Evolutionary conservation across 2,888 invertebrate genomes (phyloP), one percentile per base, ranked within the genome.

Genomic region (Polydrusus cervinus): DNA sequence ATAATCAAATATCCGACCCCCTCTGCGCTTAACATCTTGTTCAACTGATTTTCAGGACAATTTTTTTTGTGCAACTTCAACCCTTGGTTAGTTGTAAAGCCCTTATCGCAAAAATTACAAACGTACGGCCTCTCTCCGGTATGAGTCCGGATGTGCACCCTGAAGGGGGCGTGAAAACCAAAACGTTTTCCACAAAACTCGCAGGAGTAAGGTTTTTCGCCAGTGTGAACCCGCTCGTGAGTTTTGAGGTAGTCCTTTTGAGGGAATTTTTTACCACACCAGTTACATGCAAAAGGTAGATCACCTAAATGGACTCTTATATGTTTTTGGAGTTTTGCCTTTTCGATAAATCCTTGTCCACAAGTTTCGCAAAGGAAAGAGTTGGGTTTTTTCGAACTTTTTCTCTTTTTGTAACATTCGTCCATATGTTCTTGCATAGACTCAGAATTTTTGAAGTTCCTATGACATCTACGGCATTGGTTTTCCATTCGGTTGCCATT

Each of bases 151-250:
- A 89, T 88, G 84, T 91, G 91, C 75, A 90, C 89, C 78, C 89
- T 89, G 70, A 91, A 88, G 55, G 90, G 90, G 77, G 90, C 89
- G n/a, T 89, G 87, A 85, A 90, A 90, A 57, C 88, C 89, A 86
- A 91, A 91, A 34, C 89, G 89, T 84, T 91, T 91, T 13, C 89
- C 89, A 85, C 91, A 91, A 83, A 88, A 88, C 77, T 89, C 86
- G 83, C 91, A 91, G 73, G 89, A 88, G 85, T 90, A 89, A 53
- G 91, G 91, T 84, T 89, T 90, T 85, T 91, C 90, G 0, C 91
- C 90, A 0, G 89, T 89, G 85, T 91, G 91, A 60, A 90, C 90
- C 62, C 91, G 88, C 85, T 90, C 90, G 86, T 91, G 91, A 73
- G 90, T 84, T 38, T 89, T 89, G 79, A 91, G 85, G 85, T 90